These are phyloP conservation scores for Melieria crassipennis DNA, from an alignment of 2,888 invertebrate species.

Conservation along the genomic window DNA sequence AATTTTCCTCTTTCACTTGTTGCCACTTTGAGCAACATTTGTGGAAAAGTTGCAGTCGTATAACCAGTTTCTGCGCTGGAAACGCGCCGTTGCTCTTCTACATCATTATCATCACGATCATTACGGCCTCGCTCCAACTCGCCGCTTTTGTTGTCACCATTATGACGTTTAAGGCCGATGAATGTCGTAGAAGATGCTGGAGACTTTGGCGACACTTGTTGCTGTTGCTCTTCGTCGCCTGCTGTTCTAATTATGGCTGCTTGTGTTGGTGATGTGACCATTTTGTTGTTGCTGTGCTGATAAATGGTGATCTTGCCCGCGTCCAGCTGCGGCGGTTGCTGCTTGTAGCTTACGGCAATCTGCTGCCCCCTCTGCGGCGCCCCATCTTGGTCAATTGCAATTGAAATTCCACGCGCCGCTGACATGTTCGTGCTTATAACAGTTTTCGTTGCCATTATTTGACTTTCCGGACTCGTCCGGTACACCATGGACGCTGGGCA, in stretches of 20 bases:
- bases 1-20: constrained; percentile 40
- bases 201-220: constrained; percentile 32
- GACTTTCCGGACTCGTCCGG: constrained; percentile 11
- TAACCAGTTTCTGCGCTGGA: constrained; percentile 30
- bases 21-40: constrained; percentile 33
- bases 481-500: background rate
- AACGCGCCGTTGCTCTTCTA: constrained; percentile 36
- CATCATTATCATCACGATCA: constrained; percentile 32
- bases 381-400: constrained; percentile 46
- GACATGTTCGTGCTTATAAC: constrained; percentile 43
- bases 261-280: constrained; percentile 25
- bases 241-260: constrained; percentile 32
- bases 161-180: constrained; percentile 47
- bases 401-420: constrained; percentile 44
- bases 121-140: constrained; percentile 29
- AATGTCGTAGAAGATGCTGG: constrained; percentile 42
- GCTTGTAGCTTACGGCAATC: constrained; percentile 8
- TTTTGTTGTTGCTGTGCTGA: constrained; percentile 27
- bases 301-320: constrained; percentile 35
- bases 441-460: constrained; percentile 47
- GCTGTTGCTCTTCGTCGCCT: constrained; percentile 30
- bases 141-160: constrained; percentile 31
- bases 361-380: constrained; percentile 27
- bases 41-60: constrained; percentile 36
- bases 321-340: constrained; percentile 29